Base-by-base conservation (phyloP, 2,888 invertebrate genomes). In the Troides oblongomaculatus region DNA sequence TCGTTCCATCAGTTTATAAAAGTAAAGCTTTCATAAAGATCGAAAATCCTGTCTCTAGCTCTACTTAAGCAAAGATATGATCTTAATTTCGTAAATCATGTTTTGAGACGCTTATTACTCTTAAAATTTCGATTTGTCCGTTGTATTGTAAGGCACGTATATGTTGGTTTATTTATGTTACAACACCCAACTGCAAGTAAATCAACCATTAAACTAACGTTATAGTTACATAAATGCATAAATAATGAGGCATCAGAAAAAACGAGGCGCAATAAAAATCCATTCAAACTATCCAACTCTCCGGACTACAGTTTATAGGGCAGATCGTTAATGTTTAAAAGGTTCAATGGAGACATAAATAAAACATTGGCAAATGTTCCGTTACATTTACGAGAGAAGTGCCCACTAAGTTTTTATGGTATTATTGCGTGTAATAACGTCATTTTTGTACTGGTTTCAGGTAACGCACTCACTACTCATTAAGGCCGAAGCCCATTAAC, bases 401-500 rank as follows among this genome's bases (percentile, higher is more conserved):
- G 73, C 66, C 71, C 72, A 75, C 76, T 74, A 74, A 74, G 74
- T 69, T 76, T 79, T 78, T 76, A 77, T 75, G 73, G 72, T 72
- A 65, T 74, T 76, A 75, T 77, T 75, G 72, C 76, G 73, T 68
- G 73, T 73, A 73, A 74, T 80, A 78, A 77, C 72, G 69, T 71
- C 68, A 72, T 73, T 72, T 75, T 76, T 76, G 66, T 73, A 73
- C 69, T 78, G 74, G 72, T 80, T 80, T 63, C 80, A 81, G 80
- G 79, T 81, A 79, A 78, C 66, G 23, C 57, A 70, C 69, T 68
- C 64, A 66, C 71, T 68, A 70, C 72, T 63, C 46, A 58, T 50
- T 68, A 59, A 50, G 36, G n/a, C 46, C 57, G n/a, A 56, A 14
- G 5, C 36, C 59, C 50, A 64, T 64, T 68, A 64, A n/a, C 68